Base-by-base conservation (phyloP, 2,113 vertebrate genomes). In the Garra rufa region DNA sequence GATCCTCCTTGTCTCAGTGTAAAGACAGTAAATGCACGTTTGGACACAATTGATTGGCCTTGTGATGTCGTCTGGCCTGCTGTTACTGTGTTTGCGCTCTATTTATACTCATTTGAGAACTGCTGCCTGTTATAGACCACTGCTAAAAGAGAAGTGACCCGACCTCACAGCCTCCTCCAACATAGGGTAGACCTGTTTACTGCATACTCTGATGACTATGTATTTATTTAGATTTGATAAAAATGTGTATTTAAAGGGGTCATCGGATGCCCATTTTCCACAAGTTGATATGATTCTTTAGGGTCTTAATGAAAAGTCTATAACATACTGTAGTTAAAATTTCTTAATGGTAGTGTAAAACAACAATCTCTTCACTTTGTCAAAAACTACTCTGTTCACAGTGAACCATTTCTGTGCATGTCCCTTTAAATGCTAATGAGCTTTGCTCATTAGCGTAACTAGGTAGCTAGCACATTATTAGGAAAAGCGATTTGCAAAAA, bases 81-180 rank as follows among this genome's bases (percentile, higher is more conserved):
- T 65, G 83, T 87, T 86, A 90, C 89, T 92, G 85, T 89, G 69
- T 90, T 90, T 91, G 52, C 89, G 30, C 34, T 63, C 52, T 94
- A 93, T 94, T 92, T 92, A 92, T 93, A 93, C 85, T 84, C 77
- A 57, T 9, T 85, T 91, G 90, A 91, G 88, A 87, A 82, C 88
- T 69, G 85, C 83, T 89, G 90, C 91, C 24, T 73, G 77, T 90
- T 91, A 90, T 92, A 92, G 88, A 9, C 90, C 9, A 85, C 61
- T 67, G 78, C 82, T 85, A 69, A 90, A 91, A 85, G 83, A 87
- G 87, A 89, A 90, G 85, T 82, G 85, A 81, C 46, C 26, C 44
- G 1, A 75, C 44, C 71, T 26, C 71, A 17, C 43, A 15, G 14
- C 13, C 70, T 73, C 30, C 28, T 65, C 26, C 61, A 65, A 15